phyloP scores from a whole-genome alignment of 2,888 invertebrate species.

The Dastarcus helophoroides region DNA sequence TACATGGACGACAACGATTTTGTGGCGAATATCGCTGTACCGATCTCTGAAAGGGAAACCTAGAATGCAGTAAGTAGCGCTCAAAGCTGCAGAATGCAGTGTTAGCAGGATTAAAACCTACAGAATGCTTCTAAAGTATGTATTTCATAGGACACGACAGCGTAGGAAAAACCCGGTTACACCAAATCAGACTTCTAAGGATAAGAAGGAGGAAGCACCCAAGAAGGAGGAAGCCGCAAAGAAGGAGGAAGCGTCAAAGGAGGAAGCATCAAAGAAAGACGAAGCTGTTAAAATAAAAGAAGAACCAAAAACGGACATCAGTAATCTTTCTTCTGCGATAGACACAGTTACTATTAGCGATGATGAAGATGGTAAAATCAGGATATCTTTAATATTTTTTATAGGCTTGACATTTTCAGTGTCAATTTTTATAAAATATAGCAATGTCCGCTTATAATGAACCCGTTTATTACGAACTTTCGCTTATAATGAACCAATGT shows the following conservation, averaged over 20 bases:
- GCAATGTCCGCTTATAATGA: no score
- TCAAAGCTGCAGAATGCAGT: no score
- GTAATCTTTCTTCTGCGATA: constrained; percentile 24
- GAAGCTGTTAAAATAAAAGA: constrained; percentile 21
- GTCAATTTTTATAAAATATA: no score
- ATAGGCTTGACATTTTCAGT: no score
- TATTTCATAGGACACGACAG: no score
- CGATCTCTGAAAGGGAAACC: constrained; percentile 5
- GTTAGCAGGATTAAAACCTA: no score
- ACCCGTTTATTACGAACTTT: no score
- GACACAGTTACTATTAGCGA: constrained; percentile 50
- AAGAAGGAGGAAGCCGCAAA: constrained; percentile 14
- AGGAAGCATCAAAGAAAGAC: constrained; percentile 31
- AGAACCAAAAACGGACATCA: constrained; percentile 9
- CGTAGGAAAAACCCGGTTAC: no score
- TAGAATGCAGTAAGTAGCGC: constrained; percentile 7
- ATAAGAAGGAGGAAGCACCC: constrained; percentile 16
- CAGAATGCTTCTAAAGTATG: no score
- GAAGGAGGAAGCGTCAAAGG: constrained; percentile 14
- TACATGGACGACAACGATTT: constrained; percentile 25
- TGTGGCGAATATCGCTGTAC: constrained; percentile 12
- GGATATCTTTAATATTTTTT: no score
- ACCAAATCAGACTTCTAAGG: no score
- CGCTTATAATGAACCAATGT: no score
- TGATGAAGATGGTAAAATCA: constrained; percentile 45